Conservation (phyloP, 1,140 invertebrate species). For the Zaprionus tsacasi region DNA sequence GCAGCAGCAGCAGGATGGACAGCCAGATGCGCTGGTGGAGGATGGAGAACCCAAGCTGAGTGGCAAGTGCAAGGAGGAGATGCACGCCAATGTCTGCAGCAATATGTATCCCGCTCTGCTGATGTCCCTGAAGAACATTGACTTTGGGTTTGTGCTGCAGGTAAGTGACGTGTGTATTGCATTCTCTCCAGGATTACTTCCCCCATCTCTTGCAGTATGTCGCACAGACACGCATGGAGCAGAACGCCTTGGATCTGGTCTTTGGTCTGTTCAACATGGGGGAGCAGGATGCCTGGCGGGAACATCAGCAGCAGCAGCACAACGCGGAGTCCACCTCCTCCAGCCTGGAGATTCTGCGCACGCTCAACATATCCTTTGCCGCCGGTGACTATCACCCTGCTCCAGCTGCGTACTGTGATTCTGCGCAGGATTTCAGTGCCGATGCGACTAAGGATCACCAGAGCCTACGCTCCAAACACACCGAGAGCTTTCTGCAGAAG, state of each 20-base stretch:
- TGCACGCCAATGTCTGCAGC: slow-evolving; percentile 84
- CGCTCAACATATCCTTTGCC: slow-evolving; percentile 72
- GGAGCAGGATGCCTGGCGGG: slow-evolving; percentile 75
- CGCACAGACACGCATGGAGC: slow-evolving; percentile 71
- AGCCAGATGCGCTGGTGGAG: neutral
- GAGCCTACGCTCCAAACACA: slow-evolving; percentile 83
- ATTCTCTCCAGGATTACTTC: neutral
- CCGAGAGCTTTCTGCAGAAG: slow-evolving; percentile 75
- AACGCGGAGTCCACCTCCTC: slow-evolving; percentile 73
- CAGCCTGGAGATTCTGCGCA: slow-evolving; percentile 76
- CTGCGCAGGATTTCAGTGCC: slow-evolving; percentile 63
- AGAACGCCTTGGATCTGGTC: slow-evolving; percentile 70
- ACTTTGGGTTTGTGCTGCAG: slow-evolving; percentile 85
- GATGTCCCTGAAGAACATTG: slow-evolving; percentile 85
- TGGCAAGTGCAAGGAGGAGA: slow-evolving; percentile 68
- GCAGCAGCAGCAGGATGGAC: slow-evolving; percentile 13
- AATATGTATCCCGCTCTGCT: slow-evolving; percentile 86
- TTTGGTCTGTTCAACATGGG: slow-evolving; percentile 82
- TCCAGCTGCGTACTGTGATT: slow-evolving; percentile 45
- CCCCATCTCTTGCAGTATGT: slow-evolving; percentile 37
- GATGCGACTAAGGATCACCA: slow-evolving; percentile 65
- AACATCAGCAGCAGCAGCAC: slow-evolving; percentile 60
- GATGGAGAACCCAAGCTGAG: slow-evolving; percentile 56
- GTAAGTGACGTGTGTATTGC: slow-evolving; percentile 56
- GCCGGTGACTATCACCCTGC: slow-evolving; percentile 68